phyloP scores from a whole-genome alignment of 2,113 vertebrate genomes.

The Cyanoliseus patagonus region DNA sequence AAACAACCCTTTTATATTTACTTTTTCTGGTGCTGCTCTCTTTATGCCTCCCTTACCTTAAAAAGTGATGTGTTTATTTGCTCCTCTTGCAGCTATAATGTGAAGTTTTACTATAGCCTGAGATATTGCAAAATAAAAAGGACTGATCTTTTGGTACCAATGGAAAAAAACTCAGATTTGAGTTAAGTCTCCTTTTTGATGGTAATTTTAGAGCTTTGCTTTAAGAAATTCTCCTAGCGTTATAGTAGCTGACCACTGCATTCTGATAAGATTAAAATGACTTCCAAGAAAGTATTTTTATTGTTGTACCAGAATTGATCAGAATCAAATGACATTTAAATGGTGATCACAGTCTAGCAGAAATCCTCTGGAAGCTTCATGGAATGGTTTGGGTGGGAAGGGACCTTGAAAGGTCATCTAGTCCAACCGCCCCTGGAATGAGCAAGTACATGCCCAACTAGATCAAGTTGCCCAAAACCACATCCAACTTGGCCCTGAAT shows the following conservation, averaged over 20 bases:
- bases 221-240: not conserved
- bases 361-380: not conserved
- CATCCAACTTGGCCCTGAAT: not conserved
- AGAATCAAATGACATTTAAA: not conserved
- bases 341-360: not conserved
- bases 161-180: not conserved
- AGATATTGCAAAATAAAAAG: conserved; percentile 2
- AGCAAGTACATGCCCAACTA: not conserved
- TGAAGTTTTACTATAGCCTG: not conserved
- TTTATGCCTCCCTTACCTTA: not conserved
- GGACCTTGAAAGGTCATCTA: not conserved
- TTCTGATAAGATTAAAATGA: not conserved
- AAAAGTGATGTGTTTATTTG: not conserved
- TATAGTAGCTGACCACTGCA: not conserved
- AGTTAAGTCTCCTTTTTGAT: not conserved
- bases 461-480: not conserved
- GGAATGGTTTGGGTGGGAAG: not conserved
- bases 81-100: not conserved
- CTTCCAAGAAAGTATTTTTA: not conserved
- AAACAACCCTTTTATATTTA: not conserved
- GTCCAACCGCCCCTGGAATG: not conserved
- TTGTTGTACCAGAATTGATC: not conserved
- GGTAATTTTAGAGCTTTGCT: not conserved
- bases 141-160: not conserved
- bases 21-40: not conserved